These are phyloP conservation scores for Drosophila phalerata DNA, from an alignment of 2,888 invertebrate species.

Conservation along the genomic window DNA sequence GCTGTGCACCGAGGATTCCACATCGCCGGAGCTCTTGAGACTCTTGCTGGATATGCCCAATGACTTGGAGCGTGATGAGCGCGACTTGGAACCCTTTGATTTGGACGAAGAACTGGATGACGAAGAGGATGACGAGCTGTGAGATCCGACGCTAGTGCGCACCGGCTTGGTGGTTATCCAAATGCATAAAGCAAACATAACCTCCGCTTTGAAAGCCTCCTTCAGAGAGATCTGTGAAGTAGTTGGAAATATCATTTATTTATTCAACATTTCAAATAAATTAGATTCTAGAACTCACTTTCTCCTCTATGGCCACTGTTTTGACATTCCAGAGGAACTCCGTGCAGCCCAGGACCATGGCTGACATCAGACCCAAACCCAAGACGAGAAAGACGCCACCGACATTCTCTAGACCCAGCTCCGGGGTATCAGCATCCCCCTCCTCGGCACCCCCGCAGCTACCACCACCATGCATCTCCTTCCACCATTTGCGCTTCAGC, in stretches of 20 bases:
- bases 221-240: constrained; percentile 88
- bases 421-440: constrained; percentile 79
- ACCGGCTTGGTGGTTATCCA: constrained; percentile 91
- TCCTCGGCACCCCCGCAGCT: constrained; percentile 72
- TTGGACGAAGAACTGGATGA: constrained; percentile 56
- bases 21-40: constrained; percentile 70
- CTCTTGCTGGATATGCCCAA: constrained; percentile 75
- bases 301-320: constrained; percentile 91
- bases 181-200: constrained; percentile 90
- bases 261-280: too few species aligned
- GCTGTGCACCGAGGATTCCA: constrained; percentile 75
- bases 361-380: constrained; percentile 90
- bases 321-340: constrained; percentile 95
- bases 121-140: constrained; percentile 63
- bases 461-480: constrained; percentile 87
- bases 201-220: constrained; percentile 90
- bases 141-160: constrained; percentile 76
- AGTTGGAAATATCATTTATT: neutral
- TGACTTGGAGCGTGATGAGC: constrained; percentile 73
- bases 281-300: constrained; percentile 87
- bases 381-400: constrained; percentile 96
- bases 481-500: constrained; percentile 97
- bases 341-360: constrained; percentile 90
- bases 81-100: constrained; percentile 67
- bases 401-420: constrained; percentile 88